Base-by-base conservation (phyloP, 2,797 vertebrate genomes). In the Enteromius mattozi region DNA sequence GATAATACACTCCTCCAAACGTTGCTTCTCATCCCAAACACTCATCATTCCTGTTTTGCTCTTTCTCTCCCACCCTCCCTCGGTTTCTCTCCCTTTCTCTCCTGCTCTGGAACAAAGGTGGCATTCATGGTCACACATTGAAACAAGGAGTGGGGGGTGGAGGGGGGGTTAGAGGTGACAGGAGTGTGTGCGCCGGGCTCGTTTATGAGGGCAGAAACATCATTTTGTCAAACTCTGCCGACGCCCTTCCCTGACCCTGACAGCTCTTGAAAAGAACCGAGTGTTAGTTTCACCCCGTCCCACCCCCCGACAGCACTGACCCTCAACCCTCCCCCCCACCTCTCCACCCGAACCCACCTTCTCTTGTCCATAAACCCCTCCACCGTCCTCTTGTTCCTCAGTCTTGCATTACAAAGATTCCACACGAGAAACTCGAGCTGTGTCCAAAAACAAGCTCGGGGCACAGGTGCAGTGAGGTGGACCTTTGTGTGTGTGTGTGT, bases 81-180 rank as follows among this genome's bases (percentile, higher is more conserved):
- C 71, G 68, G 87, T 82, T 87, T 80, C 88, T 88, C 87, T 84
- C 88, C 42, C 69, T 82, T 85, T 83, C 81, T 86, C 80, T 74
- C 82, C 81, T 86, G 87, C 89, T 24, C 81, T 30, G 89, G 87
- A 90, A 95, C 95, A 95, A 95, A 94, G 91, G 92, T 81, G 86
- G 88, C 89, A 95, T 95, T 96, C 94, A 95, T 94, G 92, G 92
- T 92, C 94, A 93, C 94, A 92, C 93, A 94, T 94, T 96, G 91
- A 93, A 94, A 95, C 93, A 93, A 81, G 89, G 91, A 86, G 86
- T 86, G 86, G 89, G 81, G 93, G 91, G 88, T 86, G 89, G 86
- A 91, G 88, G 90, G 93, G n/a, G 71, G 92, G 84, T 42, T 89
- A 94, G 92, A 93, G 93, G 94, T 93, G 93, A 93, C 90, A 88